Evolutionary conservation across 35 echinoderm and acorn worm genomes (phyloP).

Genomic region (Hemicentrotus pulcherrimus): DNA sequence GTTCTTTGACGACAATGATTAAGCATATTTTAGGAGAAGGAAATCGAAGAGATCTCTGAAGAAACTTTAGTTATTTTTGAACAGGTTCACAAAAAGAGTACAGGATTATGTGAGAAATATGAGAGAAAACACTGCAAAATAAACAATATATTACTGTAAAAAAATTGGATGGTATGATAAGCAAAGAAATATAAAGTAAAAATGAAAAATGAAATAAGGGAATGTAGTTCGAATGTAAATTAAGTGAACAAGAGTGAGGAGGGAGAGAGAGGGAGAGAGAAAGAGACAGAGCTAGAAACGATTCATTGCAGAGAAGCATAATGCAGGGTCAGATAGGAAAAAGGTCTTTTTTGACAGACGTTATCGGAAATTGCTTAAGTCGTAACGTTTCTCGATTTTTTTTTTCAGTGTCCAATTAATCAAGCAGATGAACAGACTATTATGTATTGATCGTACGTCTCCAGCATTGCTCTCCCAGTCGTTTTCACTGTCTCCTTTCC

Average conservation of each 20-base stretch:
- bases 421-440: background rate
- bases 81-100: no score
- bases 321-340: background rate
- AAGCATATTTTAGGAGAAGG: no score
- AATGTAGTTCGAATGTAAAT: background rate
- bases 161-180: no score
- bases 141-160: no score
- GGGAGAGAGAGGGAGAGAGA: background rate
- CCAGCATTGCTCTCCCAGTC: background rate
- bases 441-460: conserved; percentile 12
- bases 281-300: background rate
- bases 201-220: no score
- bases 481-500: background rate
- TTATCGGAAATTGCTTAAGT: background rate
- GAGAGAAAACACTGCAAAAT: no score
- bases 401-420: background rate
- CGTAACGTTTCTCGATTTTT: background rate
- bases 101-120: no score
- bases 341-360: background rate
- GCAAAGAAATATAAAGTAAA: no score
- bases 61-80: no score
- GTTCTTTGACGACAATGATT: no score
- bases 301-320: no score
- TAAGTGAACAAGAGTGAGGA: background rate
- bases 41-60: no score